Evolutionary conservation across 2,113 vertebrate species (phyloP).

Genomic region (Eptesicus fuscus): DNA sequence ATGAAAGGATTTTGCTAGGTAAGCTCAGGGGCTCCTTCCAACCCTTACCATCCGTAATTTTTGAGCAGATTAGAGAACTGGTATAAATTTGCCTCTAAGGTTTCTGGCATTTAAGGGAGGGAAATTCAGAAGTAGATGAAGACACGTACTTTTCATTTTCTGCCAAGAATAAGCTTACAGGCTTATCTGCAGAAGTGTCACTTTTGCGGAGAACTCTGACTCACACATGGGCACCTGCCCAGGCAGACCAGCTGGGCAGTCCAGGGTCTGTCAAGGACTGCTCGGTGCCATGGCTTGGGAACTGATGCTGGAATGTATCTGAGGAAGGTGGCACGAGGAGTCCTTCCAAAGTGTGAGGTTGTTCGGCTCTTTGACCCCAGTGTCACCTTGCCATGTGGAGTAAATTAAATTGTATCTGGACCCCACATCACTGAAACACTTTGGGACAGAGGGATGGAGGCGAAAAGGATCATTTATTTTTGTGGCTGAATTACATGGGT

Average conservation of each 20-base stretch:
- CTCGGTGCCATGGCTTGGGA: neutral
- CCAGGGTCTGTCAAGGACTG: neutral
- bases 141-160: constrained; percentile 46
- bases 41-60: neutral
- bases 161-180: constrained; percentile 33
- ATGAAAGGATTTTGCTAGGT: neutral
- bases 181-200: constrained; percentile 2
- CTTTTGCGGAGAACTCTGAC: constrained; percentile 16
- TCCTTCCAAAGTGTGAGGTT: neutral
- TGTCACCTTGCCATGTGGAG: neutral
- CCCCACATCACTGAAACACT: neutral
- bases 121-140: constrained; percentile 9
- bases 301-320: neutral
- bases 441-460: neutral
- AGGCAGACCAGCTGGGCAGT: neutral
- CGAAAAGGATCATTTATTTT: neutral
- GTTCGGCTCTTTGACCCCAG: neutral
- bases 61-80: neutral
- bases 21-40: neutral
- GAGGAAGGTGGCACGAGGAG: neutral
- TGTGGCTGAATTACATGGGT: neutral
- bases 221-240: neutral
- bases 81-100: constrained; percentile 9
- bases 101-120: constrained; percentile 35
- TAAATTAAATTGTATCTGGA: neutral